Conservation (phyloP, 2,888 invertebrate species). For the Orthonevra nobilis region DNA sequence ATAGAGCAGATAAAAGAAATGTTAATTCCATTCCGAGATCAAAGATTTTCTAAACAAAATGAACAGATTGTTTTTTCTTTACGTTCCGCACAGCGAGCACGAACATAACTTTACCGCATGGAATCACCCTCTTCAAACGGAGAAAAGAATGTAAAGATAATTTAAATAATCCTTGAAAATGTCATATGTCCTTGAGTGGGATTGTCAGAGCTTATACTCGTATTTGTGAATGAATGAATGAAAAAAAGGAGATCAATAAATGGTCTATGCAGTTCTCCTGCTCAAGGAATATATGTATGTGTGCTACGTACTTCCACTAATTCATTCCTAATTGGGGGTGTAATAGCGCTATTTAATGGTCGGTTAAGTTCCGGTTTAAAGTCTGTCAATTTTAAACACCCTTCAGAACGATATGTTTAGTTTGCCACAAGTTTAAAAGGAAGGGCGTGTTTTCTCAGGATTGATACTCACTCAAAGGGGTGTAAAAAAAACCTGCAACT, state of each 20-base stretch:
- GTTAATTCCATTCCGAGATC: slow-evolving; percentile 15
- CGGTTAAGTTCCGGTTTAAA: slow-evolving; percentile 74
- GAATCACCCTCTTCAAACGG: slow-evolving; percentile 53
- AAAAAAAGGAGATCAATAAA: not conserved
- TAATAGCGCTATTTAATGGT: slow-evolving; percentile 78
- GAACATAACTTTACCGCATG: slow-evolving; percentile 22
- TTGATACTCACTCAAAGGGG: slow-evolving; percentile 59
- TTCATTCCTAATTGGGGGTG: slow-evolving; percentile 79
- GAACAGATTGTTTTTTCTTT: slow-evolving; percentile 58
- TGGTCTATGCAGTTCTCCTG: slow-evolving; percentile 14
- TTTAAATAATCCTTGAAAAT: slow-evolving; percentile 71
- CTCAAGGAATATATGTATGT: slow-evolving; percentile 39
- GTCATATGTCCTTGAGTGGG: slow-evolving; percentile 63
- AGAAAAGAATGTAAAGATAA: slow-evolving; percentile 42
- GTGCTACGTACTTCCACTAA: slow-evolving; percentile 70
- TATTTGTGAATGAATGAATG: slow-evolving; percentile 32
- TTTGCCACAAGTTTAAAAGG: slow-evolving; percentile 4
- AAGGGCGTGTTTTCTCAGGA: slow-evolving; percentile 18
- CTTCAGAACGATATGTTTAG: slow-evolving; percentile 45
- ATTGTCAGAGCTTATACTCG: slow-evolving; percentile 34
- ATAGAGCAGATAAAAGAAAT: slow-evolving; percentile 9
- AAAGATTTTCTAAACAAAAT: slow-evolving; percentile 44
- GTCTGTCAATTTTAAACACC: slow-evolving; percentile 74
- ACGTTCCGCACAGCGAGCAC: not conserved
- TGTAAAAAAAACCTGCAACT: slow-evolving; percentile 61